phyloP scores from a whole-genome alignment of 1,140 invertebrate species.

The Bombus picipes region DNA sequence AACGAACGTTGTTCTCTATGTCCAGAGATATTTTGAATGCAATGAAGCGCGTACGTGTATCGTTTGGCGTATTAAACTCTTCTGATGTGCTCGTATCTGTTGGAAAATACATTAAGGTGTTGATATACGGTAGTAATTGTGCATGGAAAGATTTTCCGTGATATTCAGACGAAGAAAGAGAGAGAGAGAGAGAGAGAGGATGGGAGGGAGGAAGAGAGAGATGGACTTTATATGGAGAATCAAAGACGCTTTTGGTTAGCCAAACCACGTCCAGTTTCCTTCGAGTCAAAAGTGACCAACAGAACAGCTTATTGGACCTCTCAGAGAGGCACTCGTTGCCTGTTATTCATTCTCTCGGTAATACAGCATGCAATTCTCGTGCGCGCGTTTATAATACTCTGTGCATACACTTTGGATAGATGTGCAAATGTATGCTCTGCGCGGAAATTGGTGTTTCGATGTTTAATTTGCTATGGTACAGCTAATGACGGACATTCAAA shows the following conservation, averaged over 20 bases:
- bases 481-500: constrained; percentile 55
- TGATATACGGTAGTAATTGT: constrained; percentile 36
- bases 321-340: constrained; percentile 44
- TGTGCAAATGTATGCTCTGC: constrained; percentile 22
- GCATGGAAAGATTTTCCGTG: constrained; percentile 9
- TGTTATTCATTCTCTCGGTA: constrained; percentile 47
- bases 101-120: neutral
- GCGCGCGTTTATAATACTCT: constrained; percentile 39
- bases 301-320: constrained; percentile 49
- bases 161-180: constrained; percentile 18
- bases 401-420: constrained; percentile 20
- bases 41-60: neutral
- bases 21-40: neutral
- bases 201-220: neutral
- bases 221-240: constrained; percentile 36
- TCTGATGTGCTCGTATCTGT: neutral
- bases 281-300: constrained; percentile 38
- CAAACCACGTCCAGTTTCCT: constrained; percentile 49
- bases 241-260: constrained; percentile 63
- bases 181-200: neutral
- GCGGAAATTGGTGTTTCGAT: constrained; percentile 43
- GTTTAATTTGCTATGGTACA: constrained; percentile 42
- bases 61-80: neutral
- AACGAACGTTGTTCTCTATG: neutral
- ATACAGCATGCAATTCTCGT: constrained; percentile 54